Base-by-base conservation (phyloP, 2,797 vertebrate species). In the Chloroceryle inda region DNA sequence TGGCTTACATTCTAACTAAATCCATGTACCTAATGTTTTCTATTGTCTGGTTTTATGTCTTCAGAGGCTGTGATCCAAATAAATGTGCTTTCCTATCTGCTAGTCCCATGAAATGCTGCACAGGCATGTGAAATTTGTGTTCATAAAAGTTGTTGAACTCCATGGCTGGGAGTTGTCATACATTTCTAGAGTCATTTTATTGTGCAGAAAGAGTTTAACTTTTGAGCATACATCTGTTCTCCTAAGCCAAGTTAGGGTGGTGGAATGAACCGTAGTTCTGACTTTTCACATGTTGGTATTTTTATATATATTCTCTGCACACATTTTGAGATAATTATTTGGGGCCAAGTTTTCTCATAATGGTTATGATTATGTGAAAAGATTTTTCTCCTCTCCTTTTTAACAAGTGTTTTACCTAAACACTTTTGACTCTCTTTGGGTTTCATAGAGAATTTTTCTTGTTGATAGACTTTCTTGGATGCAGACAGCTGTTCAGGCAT, bases 21-120 rank as follows among this genome's bases (percentile, higher is more conserved):
- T 78, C 79, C 79, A 62, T 47, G n/a, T 72, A 96, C 88, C 89
- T 94, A 84, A 66, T 88, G 62, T 68, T 95, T 97, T 68, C 89
- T 92, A 13, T 94, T 97, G 87, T 94, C 88, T 92, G 49, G 42
- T 64, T 95, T 95, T 95, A 85, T 83, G 79, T 96, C 89, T 95
- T 93, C 79, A 75, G 85, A 96, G 71, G 27, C 87, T 88, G 49
- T 67, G 76, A 66, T 89, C 69, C 88, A 91, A 92, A 72, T 50
- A 72, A 89, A 66, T 80, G 53, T 83, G 55, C 33, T 94, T 95
- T 95, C 61, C 81, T 92, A 44, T 89, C 61, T 72, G 75, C 45
- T 66, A 38, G 49, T 71, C 53, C 58, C 53, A 53, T 77, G 64
- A 63, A 92, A 56, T 53, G 11, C 56, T 90, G 85, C 61, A 50